phyloP scores from a whole-genome alignment of 2,113 vertebrate species.

The Leptodactylus fuscus region DNA sequence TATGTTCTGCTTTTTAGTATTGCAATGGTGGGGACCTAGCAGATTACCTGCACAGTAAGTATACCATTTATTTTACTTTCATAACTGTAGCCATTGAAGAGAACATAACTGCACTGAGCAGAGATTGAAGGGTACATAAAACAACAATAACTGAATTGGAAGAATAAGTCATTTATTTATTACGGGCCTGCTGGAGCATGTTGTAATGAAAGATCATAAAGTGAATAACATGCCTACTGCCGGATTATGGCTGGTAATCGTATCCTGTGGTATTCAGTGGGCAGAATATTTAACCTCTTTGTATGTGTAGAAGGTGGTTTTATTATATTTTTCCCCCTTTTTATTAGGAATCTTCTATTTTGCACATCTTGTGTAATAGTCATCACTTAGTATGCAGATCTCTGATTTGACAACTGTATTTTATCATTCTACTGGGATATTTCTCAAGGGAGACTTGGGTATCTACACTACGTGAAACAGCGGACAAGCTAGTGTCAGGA shows the following conservation, averaged over 20 bases:
- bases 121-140: background rate
- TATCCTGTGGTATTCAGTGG: slow-evolving; percentile 14
- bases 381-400: slow-evolving; percentile 8
- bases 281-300: slow-evolving; percentile 19
- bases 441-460: background rate
- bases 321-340: background rate
- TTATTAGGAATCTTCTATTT: too few relatives aligned
- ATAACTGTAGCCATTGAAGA: too few relatives aligned
- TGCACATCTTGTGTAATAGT: too few relatives aligned
- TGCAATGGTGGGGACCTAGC: slow-evolving; percentile 97
- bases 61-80: background rate
- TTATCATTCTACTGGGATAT: background rate
- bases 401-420: background rate
- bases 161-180: background rate
- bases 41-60: slow-evolving; percentile 97
- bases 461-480: background rate
- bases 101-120: too few relatives aligned
- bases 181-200: slow-evolving; percentile 11
- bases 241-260: slow-evolving; percentile 21
- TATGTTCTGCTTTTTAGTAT: slow-evolving; percentile 77
- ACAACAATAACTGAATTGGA: background rate
- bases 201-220: slow-evolving; percentile 25
- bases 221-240: background rate
- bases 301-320: background rate
- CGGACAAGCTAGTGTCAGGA: background rate